These are phyloP conservation scores for Matsumurasca onukii DNA, from an alignment of 1,140 invertebrate species.

Conservation along the genomic window DNA sequence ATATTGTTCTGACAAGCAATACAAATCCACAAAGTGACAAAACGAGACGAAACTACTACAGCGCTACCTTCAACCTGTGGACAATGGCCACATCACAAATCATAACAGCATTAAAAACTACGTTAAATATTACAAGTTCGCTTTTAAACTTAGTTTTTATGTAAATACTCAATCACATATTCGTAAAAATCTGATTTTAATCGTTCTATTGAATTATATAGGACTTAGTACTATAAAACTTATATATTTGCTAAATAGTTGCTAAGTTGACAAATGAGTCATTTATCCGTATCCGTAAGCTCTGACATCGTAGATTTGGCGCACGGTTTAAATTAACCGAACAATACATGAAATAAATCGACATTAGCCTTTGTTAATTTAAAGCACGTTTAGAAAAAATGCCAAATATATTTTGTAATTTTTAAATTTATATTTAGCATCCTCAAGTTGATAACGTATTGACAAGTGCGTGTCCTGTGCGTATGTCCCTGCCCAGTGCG, in stretches of 20 bases:
- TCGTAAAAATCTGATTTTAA: background rate
- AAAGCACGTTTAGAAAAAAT: too few relatives aligned
- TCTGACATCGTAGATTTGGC: too few relatives aligned
- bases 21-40: background rate
- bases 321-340: too few relatives aligned
- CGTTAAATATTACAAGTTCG: background rate
- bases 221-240: background rate
- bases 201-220: background rate
- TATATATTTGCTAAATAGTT: background rate
- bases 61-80: conserved; percentile 32
- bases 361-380: too few relatives aligned
- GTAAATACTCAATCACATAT: background rate
- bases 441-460: too few relatives aligned
- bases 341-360: too few relatives aligned
- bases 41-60: conserved; percentile 8
- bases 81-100: conserved; percentile 32
- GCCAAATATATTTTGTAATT: too few relatives aligned
- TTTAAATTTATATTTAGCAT: too few relatives aligned
- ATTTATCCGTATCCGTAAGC: too few relatives aligned
- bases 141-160: background rate
- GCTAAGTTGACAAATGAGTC: background rate
- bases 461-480: too few relatives aligned
- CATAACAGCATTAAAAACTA: too few relatives aligned
- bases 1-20: background rate
- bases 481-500: too few relatives aligned